These are phyloP conservation scores for Hydrotaea diabolus DNA, from an alignment of 2,888 invertebrate genomes.

Conservation along the genomic window DNA sequence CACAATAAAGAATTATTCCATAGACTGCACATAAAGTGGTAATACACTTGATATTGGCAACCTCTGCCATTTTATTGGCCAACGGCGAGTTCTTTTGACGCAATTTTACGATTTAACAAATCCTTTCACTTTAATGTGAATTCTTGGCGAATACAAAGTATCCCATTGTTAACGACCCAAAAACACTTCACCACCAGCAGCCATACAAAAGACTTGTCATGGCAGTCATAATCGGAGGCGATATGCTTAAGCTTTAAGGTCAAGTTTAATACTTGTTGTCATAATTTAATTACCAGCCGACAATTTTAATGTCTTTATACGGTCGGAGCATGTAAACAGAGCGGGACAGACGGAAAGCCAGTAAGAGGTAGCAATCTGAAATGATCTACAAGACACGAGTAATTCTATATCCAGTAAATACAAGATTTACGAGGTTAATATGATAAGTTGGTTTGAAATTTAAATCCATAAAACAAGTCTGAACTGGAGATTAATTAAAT, in stretches of 20 bases:
- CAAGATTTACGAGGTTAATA: too few relatives aligned
- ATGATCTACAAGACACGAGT: too few relatives aligned
- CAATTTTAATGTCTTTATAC: constrained; percentile 48
- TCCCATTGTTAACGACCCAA: too few relatives aligned
- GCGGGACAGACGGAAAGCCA: too few relatives aligned
- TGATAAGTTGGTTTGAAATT: too few relatives aligned
- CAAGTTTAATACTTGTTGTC: constrained; percentile 54
- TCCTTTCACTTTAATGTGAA: constrained; percentile 10
- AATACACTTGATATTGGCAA: neutral
- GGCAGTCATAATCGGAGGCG: neutral
- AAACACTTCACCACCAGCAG: neutral
- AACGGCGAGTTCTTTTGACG: neutral
- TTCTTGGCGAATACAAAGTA: constrained; percentile 15
- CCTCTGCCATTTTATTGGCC: neutral
- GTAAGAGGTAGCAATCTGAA: too few relatives aligned
- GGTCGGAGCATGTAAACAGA: too few relatives aligned
- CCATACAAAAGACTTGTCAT: neutral
- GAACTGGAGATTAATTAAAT: too few relatives aligned
- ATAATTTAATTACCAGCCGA: constrained; percentile 47
- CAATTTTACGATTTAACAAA: neutral
- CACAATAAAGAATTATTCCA: neutral
- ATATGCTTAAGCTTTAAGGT: constrained; percentile 35
- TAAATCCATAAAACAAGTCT: too few relatives aligned
- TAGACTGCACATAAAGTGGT: neutral
- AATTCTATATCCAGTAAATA: too few relatives aligned